These are phyloP conservation scores for Arion vulgaris DNA, from an alignment of 1,140 invertebrate species.

Conservation along the genomic window DNA sequence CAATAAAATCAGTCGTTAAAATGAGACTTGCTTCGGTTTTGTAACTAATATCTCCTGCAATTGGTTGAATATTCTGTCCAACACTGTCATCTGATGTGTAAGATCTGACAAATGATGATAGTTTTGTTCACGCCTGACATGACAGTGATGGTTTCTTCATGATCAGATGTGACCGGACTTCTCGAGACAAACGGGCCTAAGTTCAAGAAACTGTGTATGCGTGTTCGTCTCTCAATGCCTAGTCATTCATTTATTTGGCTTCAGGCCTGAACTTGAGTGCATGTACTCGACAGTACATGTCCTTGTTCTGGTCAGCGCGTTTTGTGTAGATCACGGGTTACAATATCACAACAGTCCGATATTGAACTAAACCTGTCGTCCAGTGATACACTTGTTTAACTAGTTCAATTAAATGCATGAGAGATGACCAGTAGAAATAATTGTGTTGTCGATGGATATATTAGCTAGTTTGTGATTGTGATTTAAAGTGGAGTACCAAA, in stretches of 20 bases:
- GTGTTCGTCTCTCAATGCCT: not conserved
- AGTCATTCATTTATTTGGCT: not conserved
- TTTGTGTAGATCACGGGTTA: no score
- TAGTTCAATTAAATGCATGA: not conserved
- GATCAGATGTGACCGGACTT: not conserved
- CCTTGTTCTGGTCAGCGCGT: no score
- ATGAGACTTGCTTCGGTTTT: not conserved
- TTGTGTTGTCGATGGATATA: not conserved
- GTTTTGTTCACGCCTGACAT: no score
- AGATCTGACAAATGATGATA: not conserved
- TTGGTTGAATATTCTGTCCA: not conserved
- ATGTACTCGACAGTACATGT: no score
- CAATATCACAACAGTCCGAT: no score
- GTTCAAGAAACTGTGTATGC: no score
- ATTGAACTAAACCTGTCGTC: no score
- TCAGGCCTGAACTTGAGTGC: not conserved
- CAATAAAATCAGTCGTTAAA: constrained; percentile 13
- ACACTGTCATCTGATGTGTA: not conserved
- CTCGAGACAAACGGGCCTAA: no score
- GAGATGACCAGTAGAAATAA: not conserved
- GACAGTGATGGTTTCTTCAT: not conserved
- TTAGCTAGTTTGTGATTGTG: not conserved
- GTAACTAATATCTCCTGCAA: not conserved
- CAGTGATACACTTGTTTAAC: no score
- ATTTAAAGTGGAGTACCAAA: no score